Evolutionary conservation across 1,140 invertebrate genomes (phyloP).

Genomic region (Alviniconcha marisindica): DNA sequence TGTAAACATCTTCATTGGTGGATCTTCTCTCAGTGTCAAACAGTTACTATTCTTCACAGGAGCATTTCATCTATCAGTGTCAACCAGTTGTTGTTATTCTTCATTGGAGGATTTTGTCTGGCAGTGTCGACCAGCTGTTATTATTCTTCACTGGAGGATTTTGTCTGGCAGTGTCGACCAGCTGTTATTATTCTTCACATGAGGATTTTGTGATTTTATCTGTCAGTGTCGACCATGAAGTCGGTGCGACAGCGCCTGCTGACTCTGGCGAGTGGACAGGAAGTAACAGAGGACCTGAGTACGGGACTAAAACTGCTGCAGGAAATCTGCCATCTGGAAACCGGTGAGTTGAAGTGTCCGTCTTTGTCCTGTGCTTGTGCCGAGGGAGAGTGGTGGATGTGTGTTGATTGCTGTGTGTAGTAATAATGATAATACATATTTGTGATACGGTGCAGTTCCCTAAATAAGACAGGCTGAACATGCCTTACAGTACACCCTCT

Average conservation of each 20-base stretch:
- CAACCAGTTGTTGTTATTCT: too few relatives aligned
- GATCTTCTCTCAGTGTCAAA: too few relatives aligned
- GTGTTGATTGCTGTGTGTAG: not conserved
- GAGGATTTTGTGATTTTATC: too few relatives aligned
- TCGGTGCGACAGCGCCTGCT: not conserved
- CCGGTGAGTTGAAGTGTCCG: not conserved
- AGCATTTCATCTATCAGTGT: too few relatives aligned
- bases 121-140: too few relatives aligned
- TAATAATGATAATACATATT: not conserved
- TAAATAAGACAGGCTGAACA: not conserved
- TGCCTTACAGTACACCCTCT: too few relatives aligned
- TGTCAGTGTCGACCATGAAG: slow-evolving; percentile 24
- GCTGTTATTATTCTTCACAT: too few relatives aligned
- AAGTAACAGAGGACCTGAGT: not conserved
- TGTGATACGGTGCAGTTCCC: not conserved
- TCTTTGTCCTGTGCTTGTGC: not conserved
- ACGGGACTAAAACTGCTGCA: slow-evolving; percentile 19
- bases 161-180: too few relatives aligned
- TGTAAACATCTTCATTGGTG: too few relatives aligned
- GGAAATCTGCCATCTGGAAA: slow-evolving; percentile 25
- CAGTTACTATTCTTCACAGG: too few relatives aligned
- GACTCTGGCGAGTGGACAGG: not conserved
- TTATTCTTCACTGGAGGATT: too few relatives aligned
- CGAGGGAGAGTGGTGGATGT: not conserved
- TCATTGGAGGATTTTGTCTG: too few relatives aligned